Base-by-base conservation (phyloP, 2,888 invertebrate species). In the Periphyllus acericola region DNA sequence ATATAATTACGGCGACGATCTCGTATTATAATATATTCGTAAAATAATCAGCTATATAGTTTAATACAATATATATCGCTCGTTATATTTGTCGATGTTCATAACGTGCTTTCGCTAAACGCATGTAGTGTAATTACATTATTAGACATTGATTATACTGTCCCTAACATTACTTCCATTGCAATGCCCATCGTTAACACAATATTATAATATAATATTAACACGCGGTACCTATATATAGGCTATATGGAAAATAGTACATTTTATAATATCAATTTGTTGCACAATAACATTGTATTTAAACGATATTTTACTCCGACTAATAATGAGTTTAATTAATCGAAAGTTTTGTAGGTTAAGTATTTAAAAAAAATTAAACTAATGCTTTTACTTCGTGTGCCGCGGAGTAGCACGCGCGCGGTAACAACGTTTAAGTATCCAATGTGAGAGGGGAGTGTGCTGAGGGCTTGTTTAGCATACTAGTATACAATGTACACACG, bases 311-410 rank as follows among this genome's bases (percentile, higher is more conserved):
- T 66, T 25, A 14, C 36, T 80, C 9, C 34, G n/a, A 1, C 60
- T 80, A 66, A 80, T 80, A 66, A 80, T 80, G n/a, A 66, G 32
- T 34, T 80, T 60, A 80, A 80, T 80, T 80, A 79, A 79, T 79
- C 60, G 55, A 79, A 79, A 34, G 17, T 79, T 36, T 80, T 80
- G 25, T 80, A 66, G 80, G 80, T 80, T 80, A 60, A 80, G 36
- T 79, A 79, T 79, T n/a, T 21, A 52, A 78, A 32, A 21, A 21
- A 60, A 60, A 60, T 14, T 5, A 21, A 19, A 25, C 9, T 21
- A 29, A 52, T 52, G 55, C 78, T 78, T 78, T 78, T 78, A 78
- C 78, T 78, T 78, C 78, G 0, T 66, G 8, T 68, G n/a, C 8
- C 9, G n/a, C 21, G 5, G n/a, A 66, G 21, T 46, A 46, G 21